A percentile compares a stretch with the other conserved stretches of the same genome.
These are phyloP conservation scores for Heterocephalus glaber DNA, from an alignment of 2,113 vertebrate species.

Conservation along the genomic window DNA sequence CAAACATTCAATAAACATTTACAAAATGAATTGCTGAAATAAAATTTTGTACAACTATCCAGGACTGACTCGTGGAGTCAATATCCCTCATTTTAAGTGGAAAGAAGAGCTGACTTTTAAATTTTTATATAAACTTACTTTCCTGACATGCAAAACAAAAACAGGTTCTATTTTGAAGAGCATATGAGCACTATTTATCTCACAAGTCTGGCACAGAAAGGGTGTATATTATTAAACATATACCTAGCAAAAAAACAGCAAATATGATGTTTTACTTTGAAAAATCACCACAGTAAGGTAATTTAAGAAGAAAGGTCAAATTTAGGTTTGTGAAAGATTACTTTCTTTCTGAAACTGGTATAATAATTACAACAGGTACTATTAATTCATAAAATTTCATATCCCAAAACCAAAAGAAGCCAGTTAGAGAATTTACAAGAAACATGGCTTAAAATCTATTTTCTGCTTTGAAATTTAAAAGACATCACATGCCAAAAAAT, in stretches of 20 bases:
- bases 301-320: conserved; percentile 46
- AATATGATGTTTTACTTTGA: conserved; percentile 1
- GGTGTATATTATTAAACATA: not conserved
- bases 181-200: not conserved
- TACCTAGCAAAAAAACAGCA: not conserved
- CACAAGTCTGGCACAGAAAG: not conserved
- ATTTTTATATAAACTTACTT: conserved; percentile 5
- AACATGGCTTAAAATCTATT: conserved; percentile 47
- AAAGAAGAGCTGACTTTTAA: conserved; percentile 16
- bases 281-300: conserved; percentile 46
- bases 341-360: conserved; percentile 58
- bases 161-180: not conserved
- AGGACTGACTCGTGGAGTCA: not conserved
- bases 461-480: conserved; percentile 64
- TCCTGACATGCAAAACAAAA: conserved; percentile 22
- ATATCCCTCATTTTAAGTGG: conserved; percentile 11
- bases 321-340: conserved; percentile 20
- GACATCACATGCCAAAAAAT: conserved; percentile 9
- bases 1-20: not conserved
- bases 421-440: conserved; percentile 42
- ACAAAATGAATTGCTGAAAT: conserved; percentile 19
- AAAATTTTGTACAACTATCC: not conserved
- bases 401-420: conserved; percentile 56
- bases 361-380: conserved; percentile 44
- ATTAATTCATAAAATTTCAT: conserved; percentile 57